Conservation (phyloP, 2,113 vertebrate genomes). For the Bombycilla garrulus region DNA sequence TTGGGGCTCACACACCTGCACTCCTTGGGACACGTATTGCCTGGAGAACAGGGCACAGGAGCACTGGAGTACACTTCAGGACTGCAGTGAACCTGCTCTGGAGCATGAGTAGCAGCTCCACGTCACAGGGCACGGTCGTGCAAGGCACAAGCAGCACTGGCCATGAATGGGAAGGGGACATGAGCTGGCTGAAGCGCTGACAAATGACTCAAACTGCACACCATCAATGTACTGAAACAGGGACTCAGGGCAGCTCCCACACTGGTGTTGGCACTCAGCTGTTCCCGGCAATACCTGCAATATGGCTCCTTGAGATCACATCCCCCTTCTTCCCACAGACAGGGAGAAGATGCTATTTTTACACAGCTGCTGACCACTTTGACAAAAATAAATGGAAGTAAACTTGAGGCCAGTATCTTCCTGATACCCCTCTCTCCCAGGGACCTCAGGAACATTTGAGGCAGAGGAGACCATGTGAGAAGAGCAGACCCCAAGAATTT, state of each 20-base stretch:
- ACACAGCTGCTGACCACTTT: neutral
- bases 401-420: neutral
- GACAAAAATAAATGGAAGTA: neutral
- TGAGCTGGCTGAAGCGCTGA: neutral
- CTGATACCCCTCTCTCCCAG: neutral
- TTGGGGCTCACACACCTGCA: neutral
- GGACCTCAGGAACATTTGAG: accelerated
- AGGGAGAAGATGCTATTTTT: slow-evolving; percentile 1
- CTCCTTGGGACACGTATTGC: neutral
- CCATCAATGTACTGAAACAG: neutral
- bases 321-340: neutral
- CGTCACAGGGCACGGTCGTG: neutral
- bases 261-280: accelerated
- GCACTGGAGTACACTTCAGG: neutral
- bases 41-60: neutral
- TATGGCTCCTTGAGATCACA: neutral
- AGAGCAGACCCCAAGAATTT: neutral
- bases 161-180: neutral
- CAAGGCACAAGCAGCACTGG: neutral
- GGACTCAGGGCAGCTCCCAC: neutral
- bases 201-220: neutral
- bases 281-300: neutral
- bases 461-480: neutral
- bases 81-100: neutral
- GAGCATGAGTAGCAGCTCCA: neutral